Percentiles rank a stretch among this genome's conserved stretches.
These are phyloP conservation scores for Parauchenoglanis ngamensis DNA, from an alignment of 2,797 vertebrate species.

Conservation along the genomic window DNA sequence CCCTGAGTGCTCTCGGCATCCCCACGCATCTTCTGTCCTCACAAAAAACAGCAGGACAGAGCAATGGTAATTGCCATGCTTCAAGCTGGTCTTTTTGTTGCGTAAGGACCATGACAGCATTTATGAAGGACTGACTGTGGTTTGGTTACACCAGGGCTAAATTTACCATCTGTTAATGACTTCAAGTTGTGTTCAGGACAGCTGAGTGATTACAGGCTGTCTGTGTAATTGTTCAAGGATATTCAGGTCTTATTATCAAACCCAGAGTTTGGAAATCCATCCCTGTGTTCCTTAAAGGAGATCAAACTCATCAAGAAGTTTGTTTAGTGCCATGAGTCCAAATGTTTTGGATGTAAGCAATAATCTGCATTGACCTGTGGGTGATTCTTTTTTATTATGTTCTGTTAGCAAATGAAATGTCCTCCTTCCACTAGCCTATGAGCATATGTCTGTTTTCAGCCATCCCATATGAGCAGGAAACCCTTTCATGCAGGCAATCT, in stretches of 20 bases:
- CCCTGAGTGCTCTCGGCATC: conserved; percentile 39
- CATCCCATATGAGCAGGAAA: conserved; percentile 36
- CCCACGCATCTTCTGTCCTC: conserved; percentile 14
- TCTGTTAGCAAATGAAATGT: conserved; percentile 18
- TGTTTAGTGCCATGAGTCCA: conserved; percentile 24
- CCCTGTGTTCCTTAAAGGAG: conserved; percentile 28
- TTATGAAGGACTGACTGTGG: conserved; percentile 49
- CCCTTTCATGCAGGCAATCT: conserved; percentile 48
- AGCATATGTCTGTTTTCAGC: conserved; percentile 23
- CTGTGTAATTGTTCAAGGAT: conserved; percentile 55
- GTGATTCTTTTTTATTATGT: conserved; percentile 3
- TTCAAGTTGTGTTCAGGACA: conserved; percentile 56
- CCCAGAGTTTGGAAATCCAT: conserved; percentile 42
- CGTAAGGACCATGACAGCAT: background rate
- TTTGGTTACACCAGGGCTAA: conserved; percentile 48
- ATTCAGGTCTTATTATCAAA: conserved; percentile 44
- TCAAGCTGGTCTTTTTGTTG: background rate
- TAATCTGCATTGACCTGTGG: background rate
- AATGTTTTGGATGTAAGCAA: conserved; percentile 20
- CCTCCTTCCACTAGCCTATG: background rate
- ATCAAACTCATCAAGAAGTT: conserved; percentile 14
- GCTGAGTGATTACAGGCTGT: conserved; percentile 60
- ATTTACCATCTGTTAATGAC: conserved; percentile 9
- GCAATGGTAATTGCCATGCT: conserved; percentile 6
- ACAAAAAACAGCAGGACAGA: conserved; percentile 22